Conservation (phyloP, 1,140 invertebrate genomes). For the Scaptomyza graminum region DNA sequence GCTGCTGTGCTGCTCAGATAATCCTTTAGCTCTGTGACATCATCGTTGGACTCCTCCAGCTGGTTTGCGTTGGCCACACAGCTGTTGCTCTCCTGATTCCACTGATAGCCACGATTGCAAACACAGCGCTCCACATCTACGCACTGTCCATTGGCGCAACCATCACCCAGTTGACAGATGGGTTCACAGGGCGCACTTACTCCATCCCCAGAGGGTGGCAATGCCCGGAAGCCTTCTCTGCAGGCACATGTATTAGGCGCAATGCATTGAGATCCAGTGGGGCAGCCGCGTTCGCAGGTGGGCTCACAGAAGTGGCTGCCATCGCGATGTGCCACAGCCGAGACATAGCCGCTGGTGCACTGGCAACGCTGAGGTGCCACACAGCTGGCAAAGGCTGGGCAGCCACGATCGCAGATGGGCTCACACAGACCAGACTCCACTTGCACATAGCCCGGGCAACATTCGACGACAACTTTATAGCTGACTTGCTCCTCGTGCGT, state of each 20-base stretch:
- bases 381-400: slow-evolving; percentile 64
- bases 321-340: slow-evolving; percentile 54
- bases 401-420: slow-evolving; percentile 65
- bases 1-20: slow-evolving; percentile 10
- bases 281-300: slow-evolving; percentile 51
- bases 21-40: slow-evolving; percentile 25
- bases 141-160: slow-evolving; percentile 60
- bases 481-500: slow-evolving; percentile 48
- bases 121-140: slow-evolving; percentile 54
- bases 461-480: slow-evolving; percentile 51
- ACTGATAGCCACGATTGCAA: slow-evolving; percentile 52
- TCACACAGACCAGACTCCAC: slow-evolving; percentile 62
- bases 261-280: slow-evolving; percentile 52
- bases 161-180: slow-evolving; percentile 47
- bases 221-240: slow-evolving; percentile 44
- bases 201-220: slow-evolving; percentile 47
- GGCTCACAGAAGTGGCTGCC: slow-evolving; percentile 67
- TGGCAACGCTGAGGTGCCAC: slow-evolving; percentile 67
- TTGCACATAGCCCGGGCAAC: slow-evolving; percentile 55
- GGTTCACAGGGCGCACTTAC: slow-evolving; percentile 60
- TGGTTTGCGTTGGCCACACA: slow-evolving; percentile 24
- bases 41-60: slow-evolving; percentile 4
- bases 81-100: slow-evolving; percentile 31
- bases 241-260: slow-evolving; percentile 65
- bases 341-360: slow-evolving; percentile 62